Evolutionary conservation across 2,888 invertebrate genomes (phyloP), one percentile per base, ranked within the genome.

Genomic region (Cyclophora albipunctata): DNA sequence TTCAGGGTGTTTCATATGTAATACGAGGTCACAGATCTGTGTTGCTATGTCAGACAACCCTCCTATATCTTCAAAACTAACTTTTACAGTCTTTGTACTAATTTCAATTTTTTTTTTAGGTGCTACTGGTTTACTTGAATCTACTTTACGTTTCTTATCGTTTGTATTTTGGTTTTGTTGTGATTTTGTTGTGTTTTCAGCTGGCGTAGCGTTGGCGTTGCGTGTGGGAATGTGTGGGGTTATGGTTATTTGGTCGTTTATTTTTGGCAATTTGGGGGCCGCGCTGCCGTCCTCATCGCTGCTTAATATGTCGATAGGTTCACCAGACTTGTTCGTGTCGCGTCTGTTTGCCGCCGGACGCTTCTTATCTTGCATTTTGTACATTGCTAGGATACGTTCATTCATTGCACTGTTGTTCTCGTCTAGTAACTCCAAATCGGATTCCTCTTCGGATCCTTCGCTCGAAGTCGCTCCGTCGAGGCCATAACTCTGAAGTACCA

Each of bases 1-100:
- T 77, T 97, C 95, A 2, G 98, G 96, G 69, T 97, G 95, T 67
- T 93, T 94, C 78, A 98, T 92, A 73, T 98, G 97, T 62, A 96
- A 89, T 47, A 97, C 84, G 50, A 96, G 83, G 70, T 94, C 93
- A 72, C 93, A 93, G 2, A 96, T 90, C 63, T 90, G 89, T 54
- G 90, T 90, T 20, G 96, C 86, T 20, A 93, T 91, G 63, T 92
- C 91, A 42, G 94, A 93, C 81, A 94, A 92, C 5, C 97, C 97
- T 44, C 96, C 97, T 66, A 97, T 89, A 75, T 96, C 93, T 46
- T 91, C 90, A 72, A 96, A 95, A 61, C 90, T 92, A 45, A 90
- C 83, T 65, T 82, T 88, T 7, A 81, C 78, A 62, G 66, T 71
- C 62, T 84, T 87, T 50, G 78, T 64, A 47, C 81, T 73, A 55